A percentile compares a stretch with the other conserved stretches of the same genome.
Conservation (phyloP, 2,888 invertebrate genomes). For the Yponomeuta plumbellus region DNA sequence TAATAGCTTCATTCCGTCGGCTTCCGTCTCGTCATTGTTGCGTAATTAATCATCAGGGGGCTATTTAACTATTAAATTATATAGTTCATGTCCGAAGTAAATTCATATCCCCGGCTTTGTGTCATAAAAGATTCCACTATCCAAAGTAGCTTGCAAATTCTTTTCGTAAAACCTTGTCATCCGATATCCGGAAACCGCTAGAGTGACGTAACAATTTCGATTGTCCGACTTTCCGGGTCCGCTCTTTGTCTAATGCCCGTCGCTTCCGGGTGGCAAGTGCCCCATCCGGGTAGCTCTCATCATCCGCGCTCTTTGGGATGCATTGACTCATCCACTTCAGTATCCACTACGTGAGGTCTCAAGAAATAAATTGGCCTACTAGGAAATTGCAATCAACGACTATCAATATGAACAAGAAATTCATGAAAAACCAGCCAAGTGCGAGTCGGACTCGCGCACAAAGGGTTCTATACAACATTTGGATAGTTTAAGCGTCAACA, state of each 20-base stretch:
- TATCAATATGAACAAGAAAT: neutral
- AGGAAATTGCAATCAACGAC: slow-evolving; percentile 6
- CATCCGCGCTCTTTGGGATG: neutral
- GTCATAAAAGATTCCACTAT: neutral
- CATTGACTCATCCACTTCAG: slow-evolving; percentile 37
- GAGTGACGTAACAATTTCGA: slow-evolving; percentile 37
- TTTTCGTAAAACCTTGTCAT: slow-evolving; percentile 26
- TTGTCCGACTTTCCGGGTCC: slow-evolving; percentile 30
- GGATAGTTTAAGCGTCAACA: too few species aligned
- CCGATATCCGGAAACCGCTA: slow-evolving; percentile 28
- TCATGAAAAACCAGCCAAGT: neutral
- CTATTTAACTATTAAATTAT: neutral
- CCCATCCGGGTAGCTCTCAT: neutral
- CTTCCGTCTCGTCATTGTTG: slow-evolving; percentile 42
- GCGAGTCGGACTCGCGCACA: too few species aligned
- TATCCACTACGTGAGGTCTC: slow-evolving; percentile 34
- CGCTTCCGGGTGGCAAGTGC: slow-evolving; percentile 39
- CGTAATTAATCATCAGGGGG: slow-evolving; percentile 31
- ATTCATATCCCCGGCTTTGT: too few species aligned
- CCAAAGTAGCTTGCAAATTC: neutral
- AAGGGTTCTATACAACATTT: too few species aligned
- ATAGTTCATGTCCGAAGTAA: neutral
- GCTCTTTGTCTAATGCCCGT: slow-evolving; percentile 40
- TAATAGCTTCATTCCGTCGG: slow-evolving; percentile 39
- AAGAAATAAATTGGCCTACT: neutral